Percentiles rank a stretch among this genome's conserved stretches.
These are phyloP conservation scores for Silurus glanis DNA, from an alignment of 2,113 vertebrate genomes.

Conservation along the genomic window DNA sequence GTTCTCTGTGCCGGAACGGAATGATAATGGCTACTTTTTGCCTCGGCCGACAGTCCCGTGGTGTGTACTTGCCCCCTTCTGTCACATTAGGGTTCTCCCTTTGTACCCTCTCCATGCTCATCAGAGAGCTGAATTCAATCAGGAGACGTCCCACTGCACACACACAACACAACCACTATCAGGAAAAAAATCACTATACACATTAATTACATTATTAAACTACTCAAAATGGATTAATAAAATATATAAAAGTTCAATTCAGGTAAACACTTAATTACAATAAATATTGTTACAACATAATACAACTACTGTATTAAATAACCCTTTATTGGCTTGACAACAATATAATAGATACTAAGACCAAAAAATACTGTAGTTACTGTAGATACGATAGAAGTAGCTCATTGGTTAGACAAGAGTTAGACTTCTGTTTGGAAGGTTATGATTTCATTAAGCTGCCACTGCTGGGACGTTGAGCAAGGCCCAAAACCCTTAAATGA, in stretches of 20 bases:
- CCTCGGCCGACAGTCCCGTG: conserved; percentile 84
- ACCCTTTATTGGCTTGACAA: neutral
- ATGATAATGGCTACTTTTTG: conserved; percentile 98
- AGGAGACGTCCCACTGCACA: conserved; percentile 89
- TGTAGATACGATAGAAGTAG: no score
- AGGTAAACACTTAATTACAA: neutral
- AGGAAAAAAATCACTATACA: conserved; percentile 20
- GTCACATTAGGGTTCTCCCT: conserved; percentile 94
- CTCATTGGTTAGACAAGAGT: no score
- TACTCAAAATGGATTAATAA: conserved; percentile 5
- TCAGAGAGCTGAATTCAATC: conserved; percentile 95
- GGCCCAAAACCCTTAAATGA: no score
- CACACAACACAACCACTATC: conserved; percentile 47
- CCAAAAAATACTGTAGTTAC: neutral
- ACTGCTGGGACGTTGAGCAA: no score
- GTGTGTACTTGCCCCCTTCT: conserved; percentile 88
- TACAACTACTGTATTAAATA: neutral
- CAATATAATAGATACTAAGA: neutral
- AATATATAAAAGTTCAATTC: neutral
- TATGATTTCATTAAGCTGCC: no score
- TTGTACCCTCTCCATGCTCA: conserved; percentile 97
- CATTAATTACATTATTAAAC: conserved; percentile 22
- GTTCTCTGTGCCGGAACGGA: conserved; percentile 93
- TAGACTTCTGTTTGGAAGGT: no score
- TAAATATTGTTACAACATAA: neutral